These are phyloP conservation scores for Micronycteris hirsuta DNA, from an alignment of 2,113 vertebrate species.

Conservation along the genomic window DNA sequence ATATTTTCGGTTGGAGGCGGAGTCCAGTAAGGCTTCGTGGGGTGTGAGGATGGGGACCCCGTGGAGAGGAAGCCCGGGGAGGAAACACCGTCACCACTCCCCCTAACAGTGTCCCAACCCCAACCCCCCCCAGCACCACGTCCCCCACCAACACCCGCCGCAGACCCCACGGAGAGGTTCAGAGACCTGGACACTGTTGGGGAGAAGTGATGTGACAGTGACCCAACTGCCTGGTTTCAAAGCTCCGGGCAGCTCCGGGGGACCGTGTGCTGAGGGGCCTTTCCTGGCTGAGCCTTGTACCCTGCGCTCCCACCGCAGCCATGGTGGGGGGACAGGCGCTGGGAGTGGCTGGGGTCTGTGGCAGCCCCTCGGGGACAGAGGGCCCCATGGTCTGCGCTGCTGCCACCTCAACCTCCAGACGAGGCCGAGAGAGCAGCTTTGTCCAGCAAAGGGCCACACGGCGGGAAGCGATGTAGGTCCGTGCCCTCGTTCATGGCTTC, in stretches of 20 bases:
- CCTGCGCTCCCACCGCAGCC: background rate
- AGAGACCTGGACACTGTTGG: background rate
- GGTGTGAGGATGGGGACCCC: background rate
- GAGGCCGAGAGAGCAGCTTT: too few relatives aligned
- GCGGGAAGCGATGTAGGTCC: rapidly evolving
- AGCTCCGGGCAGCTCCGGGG: background rate
- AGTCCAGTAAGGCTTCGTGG: background rate
- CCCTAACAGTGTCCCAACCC: background rate
- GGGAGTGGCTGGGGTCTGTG: too few relatives aligned
- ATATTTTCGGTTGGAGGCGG: background rate
- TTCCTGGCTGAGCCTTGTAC: background rate
- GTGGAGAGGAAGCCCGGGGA: background rate
- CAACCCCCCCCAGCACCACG: rapidly evolving
- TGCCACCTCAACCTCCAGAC: too few relatives aligned
- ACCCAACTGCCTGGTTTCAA: background rate
- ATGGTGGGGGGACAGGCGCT: too few relatives aligned
- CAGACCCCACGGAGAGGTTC: background rate
- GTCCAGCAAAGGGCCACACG: too few relatives aligned
- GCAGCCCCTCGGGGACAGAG: too few relatives aligned
- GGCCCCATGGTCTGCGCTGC: too few relatives aligned
- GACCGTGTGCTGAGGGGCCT: background rate
- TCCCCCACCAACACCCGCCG: background rate
- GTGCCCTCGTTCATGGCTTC: too few relatives aligned
- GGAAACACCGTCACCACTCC: too few relatives aligned
- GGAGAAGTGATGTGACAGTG: background rate